These are phyloP conservation scores for Pocillopora damicornis DNA, from an alignment of 64 coral and sea anemone species.

Conservation along the genomic window DNA sequence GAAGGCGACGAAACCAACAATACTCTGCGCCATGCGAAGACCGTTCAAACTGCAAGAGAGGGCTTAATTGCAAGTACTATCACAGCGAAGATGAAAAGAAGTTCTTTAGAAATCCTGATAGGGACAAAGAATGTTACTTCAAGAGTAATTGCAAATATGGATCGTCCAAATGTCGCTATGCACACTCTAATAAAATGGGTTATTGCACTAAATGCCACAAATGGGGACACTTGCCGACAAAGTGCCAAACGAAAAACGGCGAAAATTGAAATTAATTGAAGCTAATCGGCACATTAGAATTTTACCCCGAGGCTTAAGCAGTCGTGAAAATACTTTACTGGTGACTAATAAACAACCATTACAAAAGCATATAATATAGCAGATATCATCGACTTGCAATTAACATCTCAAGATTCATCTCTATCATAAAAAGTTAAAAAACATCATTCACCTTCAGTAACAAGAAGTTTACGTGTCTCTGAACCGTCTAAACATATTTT, in stretches of 20 bases:
- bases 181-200: conserved; percentile 4
- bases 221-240: conserved; percentile 17
- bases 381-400: no score
- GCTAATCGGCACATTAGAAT: no score
- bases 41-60: neutral
- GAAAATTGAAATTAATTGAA: no score
- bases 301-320: no score
- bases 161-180: neutral
- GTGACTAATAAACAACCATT: no score
- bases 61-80: neutral
- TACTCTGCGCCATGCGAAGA: neutral
- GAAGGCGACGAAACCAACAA: neutral
- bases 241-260: neutral
- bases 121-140: neutral
- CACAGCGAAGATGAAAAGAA: neutral
- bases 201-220: neutral
- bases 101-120: neutral
- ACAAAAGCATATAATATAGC: no score
- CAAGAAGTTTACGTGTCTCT: no score
- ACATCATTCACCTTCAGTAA: no score
- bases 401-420: no score
- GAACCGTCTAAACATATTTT: no score
- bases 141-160: neutral
- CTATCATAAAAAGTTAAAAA: no score
- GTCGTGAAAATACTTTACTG: no score